A percentile compares a stretch with the other conserved stretches of the same genome.
Evolutionary conservation across 1,140 invertebrate species (phyloP).

Genomic region (Chrysoperla carnea): DNA sequence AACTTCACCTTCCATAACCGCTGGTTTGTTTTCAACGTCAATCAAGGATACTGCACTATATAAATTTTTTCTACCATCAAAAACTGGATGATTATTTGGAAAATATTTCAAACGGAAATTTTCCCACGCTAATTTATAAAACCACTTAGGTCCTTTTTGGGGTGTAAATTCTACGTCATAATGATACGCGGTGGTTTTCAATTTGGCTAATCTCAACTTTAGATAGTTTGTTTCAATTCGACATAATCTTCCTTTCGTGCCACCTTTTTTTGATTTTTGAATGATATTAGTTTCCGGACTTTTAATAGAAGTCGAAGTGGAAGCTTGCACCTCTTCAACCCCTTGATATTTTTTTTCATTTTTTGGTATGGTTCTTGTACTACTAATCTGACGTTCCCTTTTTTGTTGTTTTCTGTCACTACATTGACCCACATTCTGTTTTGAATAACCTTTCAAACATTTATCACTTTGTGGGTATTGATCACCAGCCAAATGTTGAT

Average conservation of each 20-base stretch:
- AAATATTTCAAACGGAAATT: conserved; percentile 16
- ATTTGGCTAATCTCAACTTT: conserved; percentile 22
- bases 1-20: conserved; percentile 12
- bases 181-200: conserved; percentile 23
- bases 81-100: conserved; percentile 31
- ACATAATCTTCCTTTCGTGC: conserved; percentile 24
- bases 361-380: too few relatives aligned
- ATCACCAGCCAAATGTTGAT: too few relatives aligned
- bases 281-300: too few relatives aligned
- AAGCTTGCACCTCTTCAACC: too few relatives aligned
- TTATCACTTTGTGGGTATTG: too few relatives aligned
- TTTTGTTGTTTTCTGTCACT: too few relatives aligned
- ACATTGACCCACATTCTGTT: too few relatives aligned
- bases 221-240: conserved; percentile 38
- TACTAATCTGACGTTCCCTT: too few relatives aligned
- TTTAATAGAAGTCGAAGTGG: too few relatives aligned
- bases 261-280: conserved; percentile 12
- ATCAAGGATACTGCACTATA: conserved; percentile 22
- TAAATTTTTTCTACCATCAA: conserved; percentile 50
- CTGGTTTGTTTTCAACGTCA: conserved; percentile 6
- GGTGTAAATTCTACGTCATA: conserved; percentile 28
- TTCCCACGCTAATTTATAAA: conserved; percentile 18
- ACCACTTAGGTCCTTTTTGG: conserved; percentile 21
- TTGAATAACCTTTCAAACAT: too few relatives aligned
- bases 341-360: too few relatives aligned